Conservation (phyloP, 1,140 invertebrate species). For the Anthonomus grandis region DNA sequence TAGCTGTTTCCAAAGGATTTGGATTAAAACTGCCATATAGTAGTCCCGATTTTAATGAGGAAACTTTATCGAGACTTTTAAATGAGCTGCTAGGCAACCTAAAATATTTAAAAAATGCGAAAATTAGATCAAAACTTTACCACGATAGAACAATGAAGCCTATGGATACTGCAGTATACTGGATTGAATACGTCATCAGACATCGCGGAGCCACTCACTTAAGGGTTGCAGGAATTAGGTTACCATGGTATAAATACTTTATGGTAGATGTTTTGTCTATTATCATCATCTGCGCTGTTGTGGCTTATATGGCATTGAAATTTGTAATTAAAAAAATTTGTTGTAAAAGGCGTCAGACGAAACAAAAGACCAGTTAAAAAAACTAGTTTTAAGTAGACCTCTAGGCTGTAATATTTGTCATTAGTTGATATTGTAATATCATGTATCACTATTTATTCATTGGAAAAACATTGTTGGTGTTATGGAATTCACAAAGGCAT, state of each 20-base stretch:
- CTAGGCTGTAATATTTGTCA: too few species aligned
- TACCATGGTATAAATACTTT: constrained; percentile 53
- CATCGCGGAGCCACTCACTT: constrained; percentile 55
- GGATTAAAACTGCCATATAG: constrained; percentile 43
- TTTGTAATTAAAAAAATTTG: background rate
- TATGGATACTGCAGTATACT: constrained; percentile 63
- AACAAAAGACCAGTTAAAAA: background rate
- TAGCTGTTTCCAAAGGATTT: constrained; percentile 18
- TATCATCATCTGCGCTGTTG: background rate
- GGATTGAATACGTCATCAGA: constrained; percentile 65
- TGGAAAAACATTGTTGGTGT: too few species aligned
- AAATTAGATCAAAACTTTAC: constrained; percentile 49
- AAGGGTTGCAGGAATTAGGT: constrained; percentile 54
- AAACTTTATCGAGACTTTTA: constrained; percentile 20
- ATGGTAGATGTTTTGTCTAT: constrained; percentile 42
- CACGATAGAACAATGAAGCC: constrained; percentile 44
- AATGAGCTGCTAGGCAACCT: constrained; percentile 22
- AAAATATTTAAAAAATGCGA: constrained; percentile 49
- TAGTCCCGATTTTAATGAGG: constrained; percentile 35
- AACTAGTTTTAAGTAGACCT: too few species aligned
- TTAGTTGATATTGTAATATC: too few species aligned
- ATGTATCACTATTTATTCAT: too few species aligned
- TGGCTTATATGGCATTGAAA: background rate
- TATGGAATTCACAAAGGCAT: too few species aligned
- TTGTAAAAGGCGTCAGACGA: too few species aligned